Base-by-base conservation (phyloP, 1,140 invertebrate genomes). In the Lerema accius region DNA sequence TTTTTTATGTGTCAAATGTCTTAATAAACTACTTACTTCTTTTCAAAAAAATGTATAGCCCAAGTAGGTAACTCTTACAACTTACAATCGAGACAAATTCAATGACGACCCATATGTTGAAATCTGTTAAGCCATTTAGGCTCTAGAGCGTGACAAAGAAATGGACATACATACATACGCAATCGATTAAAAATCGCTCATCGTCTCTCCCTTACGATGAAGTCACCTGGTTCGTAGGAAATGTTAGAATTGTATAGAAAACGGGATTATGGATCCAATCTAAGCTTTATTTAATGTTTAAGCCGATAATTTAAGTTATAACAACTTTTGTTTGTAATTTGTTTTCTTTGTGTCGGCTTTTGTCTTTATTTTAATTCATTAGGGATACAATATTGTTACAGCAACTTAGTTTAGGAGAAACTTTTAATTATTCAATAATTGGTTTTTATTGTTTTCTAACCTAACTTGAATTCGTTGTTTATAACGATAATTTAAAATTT, bases 211-310 rank as follows among this genome's bases (percentile, higher is more conserved):
- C 28, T 7, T 4, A 7, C 28, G 9, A 9, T 32, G 7, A 9
- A 32, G 28, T n/a, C 28, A 32, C 4, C 28, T 7, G 9, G 28
- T 7, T 32, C 2, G 35, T 11, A 37, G 11, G 10, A 2, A 37
- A 37, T n/a, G 2, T 37, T 37, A 37, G 10, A 37, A n/a, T 37
- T 37, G 35, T 37, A 11, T 37, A 11, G 35, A 11, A 11, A 11
- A 37, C 35, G 35, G 35, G 35, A 37, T 1, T 37, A 11, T 37
- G 10, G 10, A 3, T 58, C 26, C 19, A 28, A 48, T 45, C 51
- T 9, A 23, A 58, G 55, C 55, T 32, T 58, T 58, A 45, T 58
- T 58, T 46, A 58, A 46, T 45, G 42, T 15, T 46, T 58, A 58
- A 35, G 16, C 32, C 42, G 6, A 58, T 58, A 46, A 45, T 46